A percentile compares a stretch with the other conserved stretches of the same genome.
These are phyloP conservation scores for Stenopsyche tienmushanensis DNA, from an alignment of 1,140 invertebrate genomes.

Conservation along the genomic window DNA sequence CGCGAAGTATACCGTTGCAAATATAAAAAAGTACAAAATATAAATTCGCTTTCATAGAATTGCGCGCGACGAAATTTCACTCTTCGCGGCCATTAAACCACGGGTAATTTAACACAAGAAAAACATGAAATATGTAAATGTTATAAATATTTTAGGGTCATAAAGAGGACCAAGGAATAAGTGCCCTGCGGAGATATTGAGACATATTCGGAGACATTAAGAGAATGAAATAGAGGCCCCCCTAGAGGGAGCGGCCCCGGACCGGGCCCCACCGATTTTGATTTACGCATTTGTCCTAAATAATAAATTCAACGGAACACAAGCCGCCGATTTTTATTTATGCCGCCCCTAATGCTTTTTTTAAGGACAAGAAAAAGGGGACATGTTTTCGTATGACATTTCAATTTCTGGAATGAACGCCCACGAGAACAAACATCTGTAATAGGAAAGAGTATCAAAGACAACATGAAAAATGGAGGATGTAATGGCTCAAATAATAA, in stretches of 20 bases:
- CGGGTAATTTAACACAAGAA: constrained; percentile 22
- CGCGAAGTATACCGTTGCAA: too few species aligned
- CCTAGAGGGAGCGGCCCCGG: constrained; percentile 9
- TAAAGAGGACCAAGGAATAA: constrained; percentile 15
- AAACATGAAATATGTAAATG: constrained; percentile 28
- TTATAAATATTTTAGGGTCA: constrained; percentile 27
- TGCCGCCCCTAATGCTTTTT: neutral
- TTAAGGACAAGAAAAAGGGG: too few species aligned
- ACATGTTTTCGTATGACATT: too few species aligned
- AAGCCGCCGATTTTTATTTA: constrained; percentile 7
- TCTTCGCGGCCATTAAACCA: neutral
- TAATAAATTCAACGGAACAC: constrained; percentile 16
- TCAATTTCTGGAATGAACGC: too few species aligned
- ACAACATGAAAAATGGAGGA: too few species aligned
- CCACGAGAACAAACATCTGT: too few species aligned
- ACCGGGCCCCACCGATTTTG: constrained; percentile 2
- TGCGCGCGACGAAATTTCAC: too few species aligned
- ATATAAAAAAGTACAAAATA: too few species aligned
- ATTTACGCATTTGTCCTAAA: constrained; percentile 23
- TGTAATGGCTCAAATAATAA: too few species aligned
- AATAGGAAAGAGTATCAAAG: too few species aligned
- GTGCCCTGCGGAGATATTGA: constrained; percentile 33
- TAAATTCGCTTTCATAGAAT: too few species aligned
- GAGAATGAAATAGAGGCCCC: constrained; percentile 35
- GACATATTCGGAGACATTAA: constrained; percentile 32